Evolutionary conservation across 2,888 invertebrate species (phyloP), one percentile per base, ranked within the genome.

Genomic region (Heteromurus nitidus): DNA sequence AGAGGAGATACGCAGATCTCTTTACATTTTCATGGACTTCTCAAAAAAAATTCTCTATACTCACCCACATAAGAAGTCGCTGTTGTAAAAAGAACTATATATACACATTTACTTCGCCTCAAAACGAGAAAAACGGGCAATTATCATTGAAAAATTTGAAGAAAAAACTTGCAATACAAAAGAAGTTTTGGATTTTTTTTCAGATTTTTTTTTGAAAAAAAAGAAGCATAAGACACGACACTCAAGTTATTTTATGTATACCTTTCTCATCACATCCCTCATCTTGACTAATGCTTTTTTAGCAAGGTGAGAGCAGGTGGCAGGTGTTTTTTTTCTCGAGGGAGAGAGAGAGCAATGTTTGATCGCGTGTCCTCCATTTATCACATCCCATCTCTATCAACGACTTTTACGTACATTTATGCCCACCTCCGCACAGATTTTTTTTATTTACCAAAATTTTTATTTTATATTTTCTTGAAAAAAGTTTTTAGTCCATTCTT

Each of bases 331-430:
- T 65, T 70, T 22, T 73, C 9, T n/a, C n/a, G n/a, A n/a, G n/a
- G n/a, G n/a, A n/a, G n/a, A n/a, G n/a, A n/a, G n/a, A n/a, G 2
- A 55, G 22, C 5, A 24, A 1, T 26, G 2, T 55, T 68, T 80
- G 69, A 73, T 80, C 80, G 80, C 80, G 80, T 80, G 80, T 80
- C 80, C 74, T 64, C 73, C 26, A 80, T 80, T 80, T 80, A 80
- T 74, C 80, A 80, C 80, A 80, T 80, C 80, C n/a, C n/a, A n/a
- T n/a, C n/a, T n/a, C n/a, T n/a, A n/a, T n/a, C n/a, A n/a, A n/a
- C n/a, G n/a, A n/a, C n/a, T n/a, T n/a, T n/a, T n/a, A n/a, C n/a
- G n/a, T n/a, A n/a, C n/a, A n/a, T n/a, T n/a, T n/a, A n/a, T n/a
- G 42, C 42, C 42, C 13, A 13, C 42, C 42, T 42, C 42, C 42